These are phyloP conservation scores for Apodemus sylvaticus DNA, from an alignment of 2,113 vertebrate species.

Conservation along the genomic window DNA sequence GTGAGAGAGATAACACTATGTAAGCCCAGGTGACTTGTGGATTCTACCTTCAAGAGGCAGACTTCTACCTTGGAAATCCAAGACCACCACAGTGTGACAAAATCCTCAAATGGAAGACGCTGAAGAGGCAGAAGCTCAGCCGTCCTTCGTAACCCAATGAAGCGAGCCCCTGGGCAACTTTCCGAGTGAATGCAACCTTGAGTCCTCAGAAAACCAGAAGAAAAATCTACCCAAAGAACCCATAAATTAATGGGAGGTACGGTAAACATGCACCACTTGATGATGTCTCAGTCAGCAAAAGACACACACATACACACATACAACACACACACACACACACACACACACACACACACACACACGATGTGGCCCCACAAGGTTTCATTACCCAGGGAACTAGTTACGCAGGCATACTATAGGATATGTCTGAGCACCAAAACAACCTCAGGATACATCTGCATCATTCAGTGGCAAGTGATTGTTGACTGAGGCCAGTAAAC, in stretches of 20 bases:
- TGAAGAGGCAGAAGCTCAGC: not conserved
- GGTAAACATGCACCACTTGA: not conserved
- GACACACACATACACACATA: too few species aligned
- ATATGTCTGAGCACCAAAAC: not conserved
- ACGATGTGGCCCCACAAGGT: not conserved
- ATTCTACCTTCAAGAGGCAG: not conserved
- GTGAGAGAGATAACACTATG: not conserved
- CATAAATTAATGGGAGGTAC: not conserved
- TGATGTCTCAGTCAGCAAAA: not conserved
- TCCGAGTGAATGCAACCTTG: not conserved
- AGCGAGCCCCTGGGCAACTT: not conserved
- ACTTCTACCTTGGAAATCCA: not conserved
- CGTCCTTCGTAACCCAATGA: not conserved
- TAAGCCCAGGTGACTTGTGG: not conserved
- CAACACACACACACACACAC: not conserved
- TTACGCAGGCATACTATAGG: not conserved
- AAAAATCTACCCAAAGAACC: not conserved
- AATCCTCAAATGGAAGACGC: slow-evolving; percentile 1
- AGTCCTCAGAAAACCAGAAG: not conserved
- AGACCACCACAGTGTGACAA: not conserved
- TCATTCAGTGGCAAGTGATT: not conserved
- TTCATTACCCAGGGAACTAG: not conserved
- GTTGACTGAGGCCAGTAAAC: not conserved
- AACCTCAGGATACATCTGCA: not conserved
- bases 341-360: not conserved